A percentile compares a stretch with the other conserved stretches of the same genome.
Conservation (phyloP, 1,140 invertebrate genomes). For the Drosophila nikananu region DNA sequence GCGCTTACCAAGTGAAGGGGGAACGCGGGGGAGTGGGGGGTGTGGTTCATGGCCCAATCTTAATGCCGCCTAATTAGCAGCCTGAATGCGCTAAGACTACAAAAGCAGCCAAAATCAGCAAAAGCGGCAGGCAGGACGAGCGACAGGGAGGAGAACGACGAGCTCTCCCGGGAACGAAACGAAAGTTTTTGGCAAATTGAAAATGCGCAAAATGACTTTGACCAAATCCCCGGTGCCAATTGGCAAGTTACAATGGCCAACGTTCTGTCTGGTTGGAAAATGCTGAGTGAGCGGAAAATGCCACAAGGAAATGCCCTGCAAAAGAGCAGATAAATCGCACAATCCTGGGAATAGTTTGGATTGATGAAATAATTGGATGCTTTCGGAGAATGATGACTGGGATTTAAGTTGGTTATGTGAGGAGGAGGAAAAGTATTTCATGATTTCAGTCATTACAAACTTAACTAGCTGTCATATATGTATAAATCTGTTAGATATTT, state of each 20-base stretch:
- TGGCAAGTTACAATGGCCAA: constrained; percentile 72
- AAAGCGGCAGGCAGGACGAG: constrained; percentile 21
- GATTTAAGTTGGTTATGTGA: background rate
- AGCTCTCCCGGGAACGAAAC: constrained; percentile 20
- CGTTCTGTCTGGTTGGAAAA: constrained; percentile 57
- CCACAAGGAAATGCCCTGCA: constrained; percentile 28
- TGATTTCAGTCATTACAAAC: background rate
- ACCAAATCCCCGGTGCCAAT: constrained; percentile 79
- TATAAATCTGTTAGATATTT: background rate
- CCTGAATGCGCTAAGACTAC: constrained; percentile 82
- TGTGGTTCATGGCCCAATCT: constrained; percentile 28
- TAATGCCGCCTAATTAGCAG: constrained; percentile 81
- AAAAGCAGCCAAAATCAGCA: constrained; percentile 57
- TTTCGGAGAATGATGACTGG: too few relatives aligned
- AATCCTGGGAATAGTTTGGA: constrained; percentile 7
- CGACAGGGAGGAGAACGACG: background rate
- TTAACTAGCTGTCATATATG: too few relatives aligned
- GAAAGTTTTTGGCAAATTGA: constrained; percentile 79
- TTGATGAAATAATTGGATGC: constrained; percentile 2
- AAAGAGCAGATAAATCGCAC: constrained; percentile 18
- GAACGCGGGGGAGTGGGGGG: background rate
- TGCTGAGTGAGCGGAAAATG: constrained; percentile 38
- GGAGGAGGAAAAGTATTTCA: background rate
- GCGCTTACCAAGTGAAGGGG: constrained; percentile 53
- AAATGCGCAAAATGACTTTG: constrained; percentile 83